Percentiles rank a stretch among this genome's conserved stretches.
Evolutionary conservation across 2,113 vertebrate genomes (phyloP).

Genomic region (Hemibagrus wyckioides): DNA sequence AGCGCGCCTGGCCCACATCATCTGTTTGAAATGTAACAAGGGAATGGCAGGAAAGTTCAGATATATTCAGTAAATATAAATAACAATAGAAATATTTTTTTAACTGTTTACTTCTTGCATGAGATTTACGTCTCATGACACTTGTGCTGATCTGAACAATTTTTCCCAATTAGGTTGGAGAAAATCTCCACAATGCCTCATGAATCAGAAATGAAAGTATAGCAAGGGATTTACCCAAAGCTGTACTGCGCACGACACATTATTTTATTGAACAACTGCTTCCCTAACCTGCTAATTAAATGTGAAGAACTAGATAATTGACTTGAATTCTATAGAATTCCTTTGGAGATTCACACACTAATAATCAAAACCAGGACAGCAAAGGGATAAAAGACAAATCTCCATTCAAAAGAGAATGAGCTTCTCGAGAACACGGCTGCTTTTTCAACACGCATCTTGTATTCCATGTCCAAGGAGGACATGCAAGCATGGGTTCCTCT

Average conservation of each 20-base stretch:
- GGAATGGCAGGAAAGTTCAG: not conserved
- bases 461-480: constrained; percentile 13
- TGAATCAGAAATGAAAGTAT: constrained; percentile 7
- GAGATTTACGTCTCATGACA: not conserved
- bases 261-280: constrained; percentile 19
- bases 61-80: constrained; percentile 3
- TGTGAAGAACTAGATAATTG: constrained; percentile 19
- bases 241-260: not conserved
- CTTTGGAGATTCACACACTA: constrained; percentile 30
- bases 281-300: constrained; percentile 30
- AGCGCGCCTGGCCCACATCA: constrained; percentile 40
- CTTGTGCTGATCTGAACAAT: constrained; percentile 12
- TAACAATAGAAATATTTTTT: not conserved
- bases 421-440: constrained; percentile 10
- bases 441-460: constrained; percentile 25
- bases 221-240: constrained; percentile 10
- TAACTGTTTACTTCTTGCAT: not conserved
- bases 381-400: constrained; percentile 23
- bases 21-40: constrained; percentile 6
- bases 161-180: not conserved
- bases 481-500: constrained; percentile 10
- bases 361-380: constrained; percentile 17
- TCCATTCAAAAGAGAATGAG: constrained; percentile 26
- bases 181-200: not conserved
- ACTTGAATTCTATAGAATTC: constrained; percentile 30